Percentiles rank a stretch among this genome's conserved stretches.
Conservation (phyloP, 2,888 invertebrate genomes). For the Papilio gigon region DNA sequence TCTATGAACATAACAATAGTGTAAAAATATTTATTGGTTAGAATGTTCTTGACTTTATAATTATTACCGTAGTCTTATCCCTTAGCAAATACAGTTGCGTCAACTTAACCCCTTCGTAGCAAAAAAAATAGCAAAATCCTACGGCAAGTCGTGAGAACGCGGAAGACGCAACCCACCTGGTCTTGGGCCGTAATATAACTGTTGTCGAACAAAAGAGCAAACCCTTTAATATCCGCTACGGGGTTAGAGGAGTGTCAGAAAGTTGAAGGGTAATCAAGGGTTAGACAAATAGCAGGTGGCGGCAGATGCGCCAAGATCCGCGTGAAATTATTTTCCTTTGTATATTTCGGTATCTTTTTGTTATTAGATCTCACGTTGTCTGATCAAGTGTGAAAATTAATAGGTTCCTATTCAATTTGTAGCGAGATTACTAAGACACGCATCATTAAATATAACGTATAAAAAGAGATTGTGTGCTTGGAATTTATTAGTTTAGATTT, state of each 20-base stretch:
- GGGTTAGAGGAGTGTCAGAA: constrained; percentile 60
- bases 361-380: constrained; percentile 64
- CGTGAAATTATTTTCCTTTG: constrained; percentile 77
- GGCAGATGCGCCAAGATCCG: constrained; percentile 77
- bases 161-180: constrained; percentile 71
- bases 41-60: constrained; percentile 12
- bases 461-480: constrained; percentile 4
- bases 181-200: constrained; percentile 71
- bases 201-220: constrained; percentile 63
- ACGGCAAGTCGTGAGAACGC: constrained; percentile 74
- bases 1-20: not conserved
- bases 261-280: constrained; percentile 67
- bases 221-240: constrained; percentile 71
- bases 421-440: constrained; percentile 45
- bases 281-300: constrained; percentile 71
- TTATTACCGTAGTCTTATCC: not conserved
- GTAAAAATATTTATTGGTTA: not conserved
- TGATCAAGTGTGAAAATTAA: constrained; percentile 79
- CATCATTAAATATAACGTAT: constrained; percentile 22
- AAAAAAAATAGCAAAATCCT: constrained; percentile 58
- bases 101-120: constrained; percentile 53
- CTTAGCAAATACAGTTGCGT: constrained; percentile 61
- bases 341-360: constrained; percentile 48
- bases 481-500: constrained; percentile 45
- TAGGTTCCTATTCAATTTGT: constrained; percentile 60